phyloP scores from a whole-genome alignment of 2,888 invertebrate species.

The Amiota communis region DNA sequence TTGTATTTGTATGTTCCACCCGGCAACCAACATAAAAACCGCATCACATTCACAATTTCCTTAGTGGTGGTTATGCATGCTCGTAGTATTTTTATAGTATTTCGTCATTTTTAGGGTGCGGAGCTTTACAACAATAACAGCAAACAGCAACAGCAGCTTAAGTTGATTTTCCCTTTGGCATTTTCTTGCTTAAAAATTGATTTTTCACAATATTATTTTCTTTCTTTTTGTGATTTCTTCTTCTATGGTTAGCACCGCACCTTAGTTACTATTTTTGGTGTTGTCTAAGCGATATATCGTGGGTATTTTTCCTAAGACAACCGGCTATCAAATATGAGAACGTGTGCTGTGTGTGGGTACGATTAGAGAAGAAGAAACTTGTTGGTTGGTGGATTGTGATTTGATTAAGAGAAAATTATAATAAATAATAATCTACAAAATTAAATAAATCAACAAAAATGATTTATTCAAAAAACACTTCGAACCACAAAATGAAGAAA shows the following conservation, averaged over 20 bases:
- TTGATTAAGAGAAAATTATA: neutral
- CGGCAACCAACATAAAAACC: slow-evolving; percentile 28
- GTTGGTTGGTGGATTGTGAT: neutral
- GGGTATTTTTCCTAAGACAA: neutral
- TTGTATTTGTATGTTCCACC: slow-evolving; percentile 35
- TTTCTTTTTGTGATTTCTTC: neutral
- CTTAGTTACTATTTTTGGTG: no score
- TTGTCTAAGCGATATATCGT: neutral
- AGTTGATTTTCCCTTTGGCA: slow-evolving; percentile 3
- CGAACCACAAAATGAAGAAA: no score
- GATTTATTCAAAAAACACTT: no score
- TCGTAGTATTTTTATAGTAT: neutral
- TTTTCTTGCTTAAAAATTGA: slow-evolving; percentile 28
- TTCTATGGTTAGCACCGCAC: neutral
- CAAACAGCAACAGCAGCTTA: neutral
- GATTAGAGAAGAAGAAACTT: neutral
- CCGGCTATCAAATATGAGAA: neutral
- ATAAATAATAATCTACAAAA: no score
- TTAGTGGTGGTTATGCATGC: slow-evolving; percentile 10
- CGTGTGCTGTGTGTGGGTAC: neutral
- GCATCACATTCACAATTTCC: neutral
- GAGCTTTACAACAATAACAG: neutral
- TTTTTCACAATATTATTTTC: slow-evolving; percentile 29
- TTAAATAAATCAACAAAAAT: no score
- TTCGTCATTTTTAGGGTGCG: slow-evolving; percentile 30